Evolutionary conservation across 2,113 vertebrate genomes (phyloP).

Genomic region (Aphelocoma coerulescens): DNA sequence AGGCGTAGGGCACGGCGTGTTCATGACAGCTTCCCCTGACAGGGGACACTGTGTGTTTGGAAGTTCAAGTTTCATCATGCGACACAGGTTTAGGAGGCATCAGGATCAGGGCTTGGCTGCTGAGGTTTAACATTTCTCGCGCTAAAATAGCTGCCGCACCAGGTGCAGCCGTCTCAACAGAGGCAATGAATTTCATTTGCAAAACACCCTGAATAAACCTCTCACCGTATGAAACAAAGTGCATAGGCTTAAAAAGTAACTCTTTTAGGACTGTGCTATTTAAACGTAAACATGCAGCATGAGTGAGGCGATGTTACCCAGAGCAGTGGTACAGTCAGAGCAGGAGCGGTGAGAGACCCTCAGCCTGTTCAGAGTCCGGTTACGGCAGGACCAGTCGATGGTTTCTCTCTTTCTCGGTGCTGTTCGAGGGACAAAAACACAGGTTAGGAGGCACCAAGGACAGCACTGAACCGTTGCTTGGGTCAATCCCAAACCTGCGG

Average conservation of each 20-base stretch:
- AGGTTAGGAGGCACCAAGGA: not conserved
- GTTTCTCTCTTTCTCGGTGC: conserved; percentile 78
- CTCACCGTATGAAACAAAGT: conserved; percentile 60
- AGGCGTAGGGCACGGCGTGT: conserved; percentile 45
- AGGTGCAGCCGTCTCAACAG: conserved; percentile 74
- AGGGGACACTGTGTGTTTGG: conserved; percentile 32
- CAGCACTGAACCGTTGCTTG: fast-evolving
- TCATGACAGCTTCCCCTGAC: conserved; percentile 47
- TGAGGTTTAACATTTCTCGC: conserved; percentile 69
- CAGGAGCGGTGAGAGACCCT: not conserved
- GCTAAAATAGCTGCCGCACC: conserved; percentile 75
- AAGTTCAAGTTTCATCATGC: conserved; percentile 75
- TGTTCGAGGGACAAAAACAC: not conserved
- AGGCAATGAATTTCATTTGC: conserved; percentile 64
- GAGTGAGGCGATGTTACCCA: not conserved
- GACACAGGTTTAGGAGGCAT: conserved; percentile 56
- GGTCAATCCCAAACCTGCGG: not conserved
- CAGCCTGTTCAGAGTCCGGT: conserved; percentile 4
- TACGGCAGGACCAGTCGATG: conserved; percentile 48
- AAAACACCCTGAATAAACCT: conserved; percentile 60
- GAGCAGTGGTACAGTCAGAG: not conserved
- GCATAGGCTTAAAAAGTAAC: not conserved
- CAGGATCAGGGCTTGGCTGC: conserved; percentile 44
- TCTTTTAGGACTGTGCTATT: not conserved
- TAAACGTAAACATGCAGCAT: conserved; percentile 67